These are phyloP conservation scores for Crocodylus rhombifer DNA, from an alignment of 2,797 vertebrate species.

Conservation along the genomic window DNA sequence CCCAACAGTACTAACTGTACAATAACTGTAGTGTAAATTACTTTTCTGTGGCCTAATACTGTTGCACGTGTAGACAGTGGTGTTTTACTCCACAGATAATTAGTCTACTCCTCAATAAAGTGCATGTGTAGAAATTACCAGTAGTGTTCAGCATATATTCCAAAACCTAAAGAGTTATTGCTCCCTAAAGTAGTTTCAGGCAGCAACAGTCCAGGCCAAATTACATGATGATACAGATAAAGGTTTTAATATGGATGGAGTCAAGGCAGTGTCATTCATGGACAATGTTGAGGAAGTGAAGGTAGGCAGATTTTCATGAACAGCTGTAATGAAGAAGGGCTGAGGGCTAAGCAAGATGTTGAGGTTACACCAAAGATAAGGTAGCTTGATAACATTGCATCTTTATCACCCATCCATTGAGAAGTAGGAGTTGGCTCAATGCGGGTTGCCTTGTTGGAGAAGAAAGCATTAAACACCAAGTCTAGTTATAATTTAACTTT, in stretches of 20 bases:
- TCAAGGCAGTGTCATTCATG: background rate
- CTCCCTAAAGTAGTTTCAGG: too few species aligned
- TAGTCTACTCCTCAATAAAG: too few species aligned
- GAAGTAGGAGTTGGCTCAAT: fast-evolving
- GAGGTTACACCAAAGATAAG: background rate
- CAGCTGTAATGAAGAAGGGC: background rate
- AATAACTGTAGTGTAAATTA: too few species aligned
- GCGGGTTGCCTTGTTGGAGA: background rate
- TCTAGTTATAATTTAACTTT: fast-evolving
- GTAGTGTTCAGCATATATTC: too few species aligned
- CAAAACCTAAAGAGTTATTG: too few species aligned
- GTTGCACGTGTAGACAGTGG: too few species aligned
- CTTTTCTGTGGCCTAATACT: too few species aligned
- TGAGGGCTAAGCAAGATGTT: background rate
- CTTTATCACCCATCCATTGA: background rate
- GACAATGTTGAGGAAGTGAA: background rate
- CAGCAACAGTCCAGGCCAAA: background rate
- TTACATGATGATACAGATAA: background rate
- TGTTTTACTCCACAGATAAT: too few species aligned
- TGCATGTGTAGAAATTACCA: too few species aligned
- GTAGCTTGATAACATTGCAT: background rate
- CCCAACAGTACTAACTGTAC: too few species aligned
- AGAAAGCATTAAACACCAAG: background rate
- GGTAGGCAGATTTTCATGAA: background rate
- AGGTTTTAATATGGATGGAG: background rate